These are phyloP conservation scores for Thera obeliscata DNA, from an alignment of 2,888 invertebrate genomes.

Conservation along the genomic window DNA sequence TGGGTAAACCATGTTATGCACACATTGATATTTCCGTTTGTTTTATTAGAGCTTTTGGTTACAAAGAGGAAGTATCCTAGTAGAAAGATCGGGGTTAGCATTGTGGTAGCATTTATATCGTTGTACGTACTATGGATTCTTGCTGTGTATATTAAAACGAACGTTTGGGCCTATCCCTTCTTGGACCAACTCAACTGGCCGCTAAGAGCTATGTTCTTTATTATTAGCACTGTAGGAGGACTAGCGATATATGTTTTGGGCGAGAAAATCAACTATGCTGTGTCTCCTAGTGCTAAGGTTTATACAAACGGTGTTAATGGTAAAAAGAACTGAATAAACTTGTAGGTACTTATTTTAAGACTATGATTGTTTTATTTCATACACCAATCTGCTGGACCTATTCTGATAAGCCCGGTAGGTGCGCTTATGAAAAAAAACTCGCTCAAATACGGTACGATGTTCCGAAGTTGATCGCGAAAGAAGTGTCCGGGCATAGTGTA, in stretches of 20 bases:
- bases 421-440: too few species aligned
- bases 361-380: constrained; percentile 16
- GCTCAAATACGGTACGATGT: too few species aligned
- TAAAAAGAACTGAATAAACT: constrained; percentile 37
- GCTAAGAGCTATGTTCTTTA: constrained; percentile 88
- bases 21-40: constrained; percentile 91
- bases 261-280: constrained; percentile 87
- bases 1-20: constrained; percentile 97
- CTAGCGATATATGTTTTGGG: constrained; percentile 88
- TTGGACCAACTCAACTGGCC: constrained; percentile 89
- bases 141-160: constrained; percentile 86
- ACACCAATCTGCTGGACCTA: background rate
- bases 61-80: constrained; percentile 90
- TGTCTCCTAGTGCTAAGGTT: constrained; percentile 82
- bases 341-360: background rate
- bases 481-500: too few species aligned
- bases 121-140: constrained; percentile 90
- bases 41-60: constrained; percentile 88
- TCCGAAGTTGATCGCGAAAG: too few species aligned
- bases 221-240: constrained; percentile 82
- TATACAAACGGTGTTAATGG: constrained; percentile 48
- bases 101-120: constrained; percentile 84
- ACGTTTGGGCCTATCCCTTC: constrained; percentile 96
- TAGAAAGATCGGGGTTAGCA: constrained; percentile 84
- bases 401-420: too few species aligned